These are phyloP conservation scores for Epinephelus fuscoguttatus DNA, from an alignment of 2,113 vertebrate genomes.

Conservation along the genomic window DNA sequence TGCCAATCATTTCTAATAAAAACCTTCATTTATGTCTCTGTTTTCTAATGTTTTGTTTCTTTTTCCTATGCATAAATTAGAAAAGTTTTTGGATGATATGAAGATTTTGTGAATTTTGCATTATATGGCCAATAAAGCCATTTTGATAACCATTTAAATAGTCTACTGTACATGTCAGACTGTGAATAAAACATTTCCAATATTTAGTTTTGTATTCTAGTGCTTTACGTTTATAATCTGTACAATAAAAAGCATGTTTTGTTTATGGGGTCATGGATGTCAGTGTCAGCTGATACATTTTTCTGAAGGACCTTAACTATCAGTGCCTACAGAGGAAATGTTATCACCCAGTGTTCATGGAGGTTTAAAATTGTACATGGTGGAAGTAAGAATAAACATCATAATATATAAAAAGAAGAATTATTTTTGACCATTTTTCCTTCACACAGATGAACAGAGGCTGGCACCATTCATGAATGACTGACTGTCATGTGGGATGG, in stretches of 20 bases:
- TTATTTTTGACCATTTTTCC: slow-evolving; percentile 5
- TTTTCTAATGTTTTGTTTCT: slow-evolving; percentile 19
- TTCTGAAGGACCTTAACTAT: background rate
- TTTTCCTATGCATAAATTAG: background rate
- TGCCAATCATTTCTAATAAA: slow-evolving; percentile 40
- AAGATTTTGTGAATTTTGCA: background rate
- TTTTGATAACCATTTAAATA: slow-evolving; percentile 3
- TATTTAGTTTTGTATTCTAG: background rate
- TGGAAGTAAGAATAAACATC: slow-evolving; percentile 10
- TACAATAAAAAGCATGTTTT: background rate
- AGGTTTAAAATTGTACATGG: background rate
- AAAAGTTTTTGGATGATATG: background rate
- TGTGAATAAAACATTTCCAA: background rate
- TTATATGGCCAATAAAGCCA: background rate
- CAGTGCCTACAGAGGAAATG: slow-evolving; percentile 5
- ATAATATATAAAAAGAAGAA: background rate
- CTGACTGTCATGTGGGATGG: background rate
- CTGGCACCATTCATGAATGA: background rate
- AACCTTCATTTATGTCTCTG: background rate
- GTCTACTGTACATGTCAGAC: background rate
- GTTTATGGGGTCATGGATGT: background rate
- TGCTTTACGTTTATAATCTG: background rate
- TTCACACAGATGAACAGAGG: background rate
- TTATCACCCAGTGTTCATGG: background rate
- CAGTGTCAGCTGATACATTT: background rate